phyloP scores from a whole-genome alignment of 2,888 invertebrate species.

The Philereme vetulata region DNA sequence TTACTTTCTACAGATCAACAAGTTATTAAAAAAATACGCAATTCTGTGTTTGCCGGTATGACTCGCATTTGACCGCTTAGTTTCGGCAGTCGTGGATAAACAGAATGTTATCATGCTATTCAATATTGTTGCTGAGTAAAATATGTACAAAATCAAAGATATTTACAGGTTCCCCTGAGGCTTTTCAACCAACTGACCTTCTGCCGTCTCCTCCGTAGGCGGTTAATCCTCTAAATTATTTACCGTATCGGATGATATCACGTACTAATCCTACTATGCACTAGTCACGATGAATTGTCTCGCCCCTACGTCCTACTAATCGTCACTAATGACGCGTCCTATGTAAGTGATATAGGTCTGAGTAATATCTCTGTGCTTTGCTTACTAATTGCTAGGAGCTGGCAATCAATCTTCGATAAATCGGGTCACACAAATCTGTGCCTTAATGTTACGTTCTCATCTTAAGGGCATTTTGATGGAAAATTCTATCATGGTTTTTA shows the following conservation, averaged over 20 bases:
- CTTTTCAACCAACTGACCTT: conserved; percentile 2
- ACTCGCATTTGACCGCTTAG: too few species aligned
- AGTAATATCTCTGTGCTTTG: conserved; percentile 19
- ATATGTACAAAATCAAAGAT: too few species aligned
- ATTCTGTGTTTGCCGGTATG: too few species aligned
- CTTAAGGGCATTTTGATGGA: too few species aligned
- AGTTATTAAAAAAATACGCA: too few species aligned
- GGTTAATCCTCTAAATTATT: conserved; percentile 1
- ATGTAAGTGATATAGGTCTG: conserved; percentile 20
- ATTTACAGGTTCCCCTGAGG: not conserved
- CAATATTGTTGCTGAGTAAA: too few species aligned
- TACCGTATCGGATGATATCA: conserved; percentile 1
- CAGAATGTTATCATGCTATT: too few species aligned
- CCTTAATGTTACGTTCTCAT: conserved; percentile 7
- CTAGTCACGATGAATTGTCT: conserved; percentile 35
- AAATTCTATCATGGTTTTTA: too few species aligned
- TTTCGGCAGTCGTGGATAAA: too few species aligned
- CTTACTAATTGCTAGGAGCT: conserved; percentile 33
- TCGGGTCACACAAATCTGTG: conserved; percentile 29
- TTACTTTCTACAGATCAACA: too few species aligned
- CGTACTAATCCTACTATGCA: conserved; percentile 23
- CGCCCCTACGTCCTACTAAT: conserved; percentile 34
- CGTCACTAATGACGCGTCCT: conserved; percentile 36
- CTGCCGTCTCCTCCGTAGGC: not conserved
- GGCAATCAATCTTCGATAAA: conserved; percentile 35